Evolutionary conservation across 2,797 vertebrate species (phyloP).

Genomic region (Sylvilagus floridanus): DNA sequence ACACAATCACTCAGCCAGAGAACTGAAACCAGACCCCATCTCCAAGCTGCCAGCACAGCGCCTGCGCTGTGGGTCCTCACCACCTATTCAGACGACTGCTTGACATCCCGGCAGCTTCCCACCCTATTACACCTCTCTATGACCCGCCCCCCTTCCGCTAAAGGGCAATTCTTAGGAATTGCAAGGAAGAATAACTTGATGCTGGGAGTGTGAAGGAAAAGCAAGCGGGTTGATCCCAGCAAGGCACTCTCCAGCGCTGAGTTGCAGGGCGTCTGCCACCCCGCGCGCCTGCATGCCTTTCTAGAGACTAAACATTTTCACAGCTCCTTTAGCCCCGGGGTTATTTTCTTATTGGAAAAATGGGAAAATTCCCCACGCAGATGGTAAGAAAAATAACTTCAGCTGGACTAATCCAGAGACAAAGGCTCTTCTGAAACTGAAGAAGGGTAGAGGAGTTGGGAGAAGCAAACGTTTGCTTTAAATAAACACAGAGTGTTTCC

Average conservation of each 20-base stretch:
- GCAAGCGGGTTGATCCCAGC: conserved; percentile 44
- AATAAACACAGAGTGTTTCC: conserved; percentile 64
- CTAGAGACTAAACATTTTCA: conserved; percentile 82
- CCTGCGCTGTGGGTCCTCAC: background rate
- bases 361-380: conserved; percentile 51
- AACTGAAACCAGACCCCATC: background rate
- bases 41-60: background rate
- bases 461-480: conserved; percentile 46
- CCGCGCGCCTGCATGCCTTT: conserved; percentile 61
- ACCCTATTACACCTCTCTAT: background rate
- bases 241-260: conserved; percentile 10
- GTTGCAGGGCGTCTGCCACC: background rate
- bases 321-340: conserved; percentile 78
- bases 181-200: background rate
- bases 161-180: conserved; percentile 35
- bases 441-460: background rate
- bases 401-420: conserved; percentile 69
- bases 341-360: conserved; percentile 81
- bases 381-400: conserved; percentile 79
- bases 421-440: conserved; percentile 71
- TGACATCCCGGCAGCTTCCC: background rate
- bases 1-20: background rate
- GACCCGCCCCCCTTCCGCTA: background rate
- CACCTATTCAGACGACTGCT: background rate
- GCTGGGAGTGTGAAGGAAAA: background rate